phyloP scores from a whole-genome alignment of 1,140 invertebrate genomes.

The Macrotrachela quadricornifera region DNA sequence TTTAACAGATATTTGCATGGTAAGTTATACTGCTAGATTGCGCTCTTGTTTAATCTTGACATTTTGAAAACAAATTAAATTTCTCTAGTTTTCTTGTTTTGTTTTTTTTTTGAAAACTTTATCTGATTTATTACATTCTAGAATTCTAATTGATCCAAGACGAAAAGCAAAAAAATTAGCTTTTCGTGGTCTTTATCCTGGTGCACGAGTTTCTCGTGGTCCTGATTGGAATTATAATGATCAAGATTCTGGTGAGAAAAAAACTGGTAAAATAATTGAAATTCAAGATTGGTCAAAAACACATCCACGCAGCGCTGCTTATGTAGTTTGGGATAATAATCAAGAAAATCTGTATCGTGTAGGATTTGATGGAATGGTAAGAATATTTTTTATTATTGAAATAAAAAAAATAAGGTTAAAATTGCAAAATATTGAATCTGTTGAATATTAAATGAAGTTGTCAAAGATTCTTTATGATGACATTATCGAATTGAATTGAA shows the following conservation, averaged over 20 bases:
- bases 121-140: conserved; percentile 17
- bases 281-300: conserved; percentile 91
- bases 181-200: conserved; percentile 74
- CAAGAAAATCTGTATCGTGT: conserved; percentile 88
- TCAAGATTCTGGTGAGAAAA: conserved; percentile 72
- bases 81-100: too few species aligned
- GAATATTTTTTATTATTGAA: conserved; percentile 8
- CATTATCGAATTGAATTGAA: too few species aligned
- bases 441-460: too few species aligned
- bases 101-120: too few species aligned
- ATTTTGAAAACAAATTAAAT: too few species aligned
- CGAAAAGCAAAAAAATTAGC: conserved; percentile 79
- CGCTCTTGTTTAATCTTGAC: too few species aligned
- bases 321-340: conserved; percentile 91
- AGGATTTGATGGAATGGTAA: conserved; percentile 84
- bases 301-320: conserved; percentile 79
- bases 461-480: too few species aligned
- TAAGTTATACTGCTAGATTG: too few species aligned
- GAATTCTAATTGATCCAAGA: conserved; percentile 61
- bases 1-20: too few species aligned
- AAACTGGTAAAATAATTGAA: conserved; percentile 81
- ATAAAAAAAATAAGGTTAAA: too few species aligned
- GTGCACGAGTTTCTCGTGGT: conserved; percentile 57
- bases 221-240: conserved; percentile 68
- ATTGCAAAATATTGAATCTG: too few species aligned